A percentile compares a stretch with the other conserved stretches of the same genome.
Conservation (phyloP, 2,113 vertebrate species). For the Uropsilus gracilis region DNA sequence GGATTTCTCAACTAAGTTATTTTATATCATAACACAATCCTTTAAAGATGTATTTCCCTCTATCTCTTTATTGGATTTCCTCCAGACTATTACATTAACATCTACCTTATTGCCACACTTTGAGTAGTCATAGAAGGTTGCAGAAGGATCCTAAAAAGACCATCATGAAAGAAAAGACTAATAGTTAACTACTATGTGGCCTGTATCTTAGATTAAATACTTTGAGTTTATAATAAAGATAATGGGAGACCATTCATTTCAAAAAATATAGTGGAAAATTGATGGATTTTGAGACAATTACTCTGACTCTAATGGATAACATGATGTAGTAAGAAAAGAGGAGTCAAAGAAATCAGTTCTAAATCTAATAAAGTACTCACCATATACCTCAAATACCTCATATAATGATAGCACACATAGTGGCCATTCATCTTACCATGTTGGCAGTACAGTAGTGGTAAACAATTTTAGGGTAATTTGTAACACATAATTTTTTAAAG, state of each 20-base stretch:
- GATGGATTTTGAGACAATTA: neutral
- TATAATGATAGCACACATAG: neutral
- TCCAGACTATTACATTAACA: neutral
- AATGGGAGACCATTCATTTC: neutral
- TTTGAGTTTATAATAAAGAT: neutral
- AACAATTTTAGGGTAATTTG: neutral
- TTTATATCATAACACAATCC: neutral
- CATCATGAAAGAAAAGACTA: neutral
- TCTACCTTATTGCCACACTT: neutral
- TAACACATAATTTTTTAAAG: neutral
- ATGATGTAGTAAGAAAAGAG: neutral
- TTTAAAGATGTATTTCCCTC: neutral
- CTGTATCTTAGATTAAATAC: neutral
- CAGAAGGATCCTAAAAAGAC: neutral
- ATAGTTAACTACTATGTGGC: neutral
- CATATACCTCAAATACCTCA: rapidly evolving
- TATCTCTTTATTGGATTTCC: neutral
- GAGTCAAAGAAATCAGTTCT: neutral
- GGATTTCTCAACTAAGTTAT: neutral
- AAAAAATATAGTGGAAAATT: neutral
- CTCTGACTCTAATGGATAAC: neutral
- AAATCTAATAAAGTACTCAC: neutral
- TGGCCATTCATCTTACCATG: neutral
- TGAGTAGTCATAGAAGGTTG: neutral
- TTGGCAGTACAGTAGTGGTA: neutral